Evolutionary conservation across 2,797 vertebrate species (phyloP), one percentile per base, ranked within the genome.

Genomic region (Spinibarbus caldwelli): DNA sequence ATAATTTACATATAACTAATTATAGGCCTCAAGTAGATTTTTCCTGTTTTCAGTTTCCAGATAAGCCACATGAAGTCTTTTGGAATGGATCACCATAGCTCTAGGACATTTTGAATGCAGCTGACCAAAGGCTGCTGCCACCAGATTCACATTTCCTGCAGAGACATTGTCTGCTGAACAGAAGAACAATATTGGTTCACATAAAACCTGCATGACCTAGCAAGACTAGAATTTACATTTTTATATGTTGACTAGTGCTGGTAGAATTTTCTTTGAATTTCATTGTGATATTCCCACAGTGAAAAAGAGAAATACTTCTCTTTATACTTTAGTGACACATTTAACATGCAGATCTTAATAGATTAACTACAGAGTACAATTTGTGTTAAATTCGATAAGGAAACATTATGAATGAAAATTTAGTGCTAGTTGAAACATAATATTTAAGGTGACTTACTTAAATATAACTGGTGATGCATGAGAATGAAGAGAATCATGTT

Each of bases 391-490:
- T 38, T 49, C 12, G 15, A 9, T 43, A 19, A 29, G 14, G 3
- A 36, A 77, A 57, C 21, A 76, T 76, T 14, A 1, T 36, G 15
- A 67, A 23, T 54, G 2, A 0, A n/a, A n/a, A 54, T 49, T 1
- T 9, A 9, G 29, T 52, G 45, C 72, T 49, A 34, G 45, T 0
- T 38, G 1, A 38, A 57, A 77, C 31, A 23, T 7, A 64, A 64
- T 34, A 14, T 31, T 34, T 29, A 5, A 57, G 4, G 23, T 9
- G 34, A 41, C 15, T 57, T 41, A 38, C 52, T 59, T 59, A 23
- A 38, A n/a, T 77, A 77, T 57, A 57, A 77, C 23, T n/a, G 49
- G 12, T 77, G 34, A 77, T 41, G 52, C 34, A 77, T 59, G 23
- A 17, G 2, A 57, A 77, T 57, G 12, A 77, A 38, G 45, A 52